phyloP scores from a whole-genome alignment of 2,888 invertebrate genomes.

The Coenonympha arcania region DNA sequence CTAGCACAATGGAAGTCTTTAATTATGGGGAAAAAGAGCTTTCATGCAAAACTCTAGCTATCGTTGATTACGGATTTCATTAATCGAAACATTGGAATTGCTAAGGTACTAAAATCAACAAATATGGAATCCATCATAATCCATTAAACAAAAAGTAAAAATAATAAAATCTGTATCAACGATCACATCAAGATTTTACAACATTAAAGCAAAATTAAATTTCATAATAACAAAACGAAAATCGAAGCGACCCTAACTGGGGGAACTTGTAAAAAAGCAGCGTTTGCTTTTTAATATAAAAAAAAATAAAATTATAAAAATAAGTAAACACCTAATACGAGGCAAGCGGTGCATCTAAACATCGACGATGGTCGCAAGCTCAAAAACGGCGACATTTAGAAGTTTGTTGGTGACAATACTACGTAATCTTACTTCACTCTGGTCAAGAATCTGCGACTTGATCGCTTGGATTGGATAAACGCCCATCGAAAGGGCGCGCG shows the following conservation, averaged over 20 bases:
- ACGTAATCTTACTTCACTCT: slow-evolving; percentile 89
- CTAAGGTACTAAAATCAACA: neutral
- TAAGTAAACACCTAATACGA: slow-evolving; percentile 61
- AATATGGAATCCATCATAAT: neutral
- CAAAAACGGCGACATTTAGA: slow-evolving; percentile 56
- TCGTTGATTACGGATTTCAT: slow-evolving; percentile 36
- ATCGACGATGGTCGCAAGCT: slow-evolving; percentile 69
- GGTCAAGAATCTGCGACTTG: slow-evolving; percentile 89
- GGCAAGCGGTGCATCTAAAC: slow-evolving; percentile 74
- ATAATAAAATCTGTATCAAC: slow-evolving; percentile 32
- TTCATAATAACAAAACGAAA: slow-evolving; percentile 26
- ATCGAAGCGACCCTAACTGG: slow-evolving; percentile 33
- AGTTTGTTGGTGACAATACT: slow-evolving; percentile 41
- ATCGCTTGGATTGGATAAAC: slow-evolving; percentile 91
- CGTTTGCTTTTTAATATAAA: slow-evolving; percentile 29
- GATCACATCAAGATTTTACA: slow-evolving; percentile 26
- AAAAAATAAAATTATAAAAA: slow-evolving; percentile 32
- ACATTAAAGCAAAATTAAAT: slow-evolving; percentile 30
- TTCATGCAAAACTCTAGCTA: slow-evolving; percentile 58
- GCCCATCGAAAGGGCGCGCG: slow-evolving; percentile 91
- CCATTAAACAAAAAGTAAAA: slow-evolving; percentile 5
- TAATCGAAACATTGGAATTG: neutral
- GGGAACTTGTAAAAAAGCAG: slow-evolving; percentile 26
- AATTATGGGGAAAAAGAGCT: slow-evolving; percentile 34
- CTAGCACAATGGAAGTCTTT: slow-evolving; percentile 17